These are phyloP conservation scores for Cochlearius cochlearius DNA, from an alignment of 2,113 vertebrate genomes.

Conservation along the genomic window DNA sequence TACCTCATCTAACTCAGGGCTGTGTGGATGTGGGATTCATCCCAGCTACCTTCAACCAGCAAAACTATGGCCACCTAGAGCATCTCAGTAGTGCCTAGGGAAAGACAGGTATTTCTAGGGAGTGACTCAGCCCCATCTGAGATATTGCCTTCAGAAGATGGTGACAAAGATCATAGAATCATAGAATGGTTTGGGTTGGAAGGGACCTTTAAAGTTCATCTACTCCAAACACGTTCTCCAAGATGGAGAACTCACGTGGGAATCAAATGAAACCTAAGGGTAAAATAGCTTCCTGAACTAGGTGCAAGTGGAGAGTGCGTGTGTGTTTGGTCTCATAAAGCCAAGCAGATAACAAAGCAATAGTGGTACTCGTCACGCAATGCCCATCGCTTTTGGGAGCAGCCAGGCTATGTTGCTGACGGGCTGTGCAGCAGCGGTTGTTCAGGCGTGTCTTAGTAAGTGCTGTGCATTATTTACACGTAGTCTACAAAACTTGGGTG, in stretches of 20 bases:
- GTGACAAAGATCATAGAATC: background rate
- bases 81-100: background rate
- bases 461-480: background rate
- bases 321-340: background rate
- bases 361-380: background rate
- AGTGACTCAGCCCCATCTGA: background rate
- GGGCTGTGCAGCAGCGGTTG: background rate
- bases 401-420: rapidly evolving
- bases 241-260: background rate
- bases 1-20: background rate
- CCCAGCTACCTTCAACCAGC: background rate
- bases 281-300: background rate
- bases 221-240: background rate
- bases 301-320: background rate
- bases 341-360: background rate
- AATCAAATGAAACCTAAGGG: background rate
- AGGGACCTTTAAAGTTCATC: background rate
- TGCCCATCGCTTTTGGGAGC: no score
- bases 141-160: background rate
- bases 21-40: background rate
- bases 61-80: background rate
- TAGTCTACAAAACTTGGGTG: background rate
- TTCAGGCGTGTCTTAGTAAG: background rate
- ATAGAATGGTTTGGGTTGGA: background rate
- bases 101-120: background rate